Evolutionary conservation across 2,797 vertebrate genomes (phyloP), one percentile per base, ranked within the genome.

Genomic region (Saxicola maurus): DNA sequence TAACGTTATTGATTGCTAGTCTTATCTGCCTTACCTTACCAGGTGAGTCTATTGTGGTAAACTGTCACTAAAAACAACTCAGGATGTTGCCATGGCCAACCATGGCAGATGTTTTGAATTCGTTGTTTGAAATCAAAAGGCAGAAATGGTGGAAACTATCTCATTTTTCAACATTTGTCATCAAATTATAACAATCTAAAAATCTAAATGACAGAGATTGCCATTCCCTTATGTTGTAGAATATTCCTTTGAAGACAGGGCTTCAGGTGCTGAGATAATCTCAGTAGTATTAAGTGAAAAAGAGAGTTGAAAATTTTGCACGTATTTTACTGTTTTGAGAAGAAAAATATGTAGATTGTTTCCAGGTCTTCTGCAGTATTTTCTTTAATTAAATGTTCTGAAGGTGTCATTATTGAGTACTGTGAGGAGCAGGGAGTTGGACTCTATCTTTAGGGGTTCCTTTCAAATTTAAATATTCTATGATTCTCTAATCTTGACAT

Each of bases 21-120:
- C 98, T 99, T 96, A 96, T 99, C 95, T 99, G 99, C 95, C 97
- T 99, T 95, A 99, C 98, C 33, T 97, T 99, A 84, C 98, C 99
- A 98, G 99, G 98, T 99, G 96, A 95, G 98, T 76, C 25, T 19
- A 2, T 53, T 62, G 43, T 0, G 10, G 30, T 59, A 67, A 56
- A 76, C 31, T 51, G 0, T 2, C 0, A 27, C 65, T 38, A 61
- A 59, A 90, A 79, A 17, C 37, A 59, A 10, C 28, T 64, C 13
- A 11, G 20, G 27, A 8, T 53, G 27, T 52, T 83, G 57, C 20
- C 13, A 3, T 75, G 24, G 11, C 83, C n/a, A 77, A 7, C 13
- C 17, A 20, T 33, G 27, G 23, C 61, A 77, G 46, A 61, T 66
- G 33, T 33, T 86, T 88, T 74, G 27, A 79, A 76, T 66, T 9